phyloP scores from a whole-genome alignment of 1,140 invertebrate species.

The Bombus waltoni region DNA sequence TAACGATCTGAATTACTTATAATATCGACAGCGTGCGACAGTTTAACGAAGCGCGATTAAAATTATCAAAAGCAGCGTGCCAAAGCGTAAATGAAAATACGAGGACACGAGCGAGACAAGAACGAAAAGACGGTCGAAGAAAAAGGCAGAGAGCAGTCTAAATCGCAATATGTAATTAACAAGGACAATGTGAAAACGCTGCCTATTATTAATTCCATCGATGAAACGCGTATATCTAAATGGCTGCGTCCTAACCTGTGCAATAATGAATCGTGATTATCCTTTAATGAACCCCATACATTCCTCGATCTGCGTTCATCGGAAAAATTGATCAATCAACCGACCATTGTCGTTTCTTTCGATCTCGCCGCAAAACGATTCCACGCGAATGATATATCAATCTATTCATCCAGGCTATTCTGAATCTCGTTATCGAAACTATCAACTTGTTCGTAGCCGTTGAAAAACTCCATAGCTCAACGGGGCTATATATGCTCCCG shows the following conservation, averaged over 20 bases:
- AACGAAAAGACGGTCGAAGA: too few relatives aligned
- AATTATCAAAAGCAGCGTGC: slow-evolving; percentile 22
- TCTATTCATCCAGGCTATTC: neutral
- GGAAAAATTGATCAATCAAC: slow-evolving; percentile 25
- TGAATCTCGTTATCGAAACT: neutral
- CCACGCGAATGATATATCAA: too few relatives aligned
- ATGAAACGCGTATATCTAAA: slow-evolving; percentile 6
- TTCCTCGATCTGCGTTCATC: neutral
- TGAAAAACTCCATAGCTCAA: neutral
- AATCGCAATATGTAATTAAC: slow-evolving; percentile 38
- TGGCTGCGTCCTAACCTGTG: neutral
- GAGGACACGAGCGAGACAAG: neutral
- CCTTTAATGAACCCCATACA: slow-evolving; percentile 35
- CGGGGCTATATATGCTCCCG: neutral
- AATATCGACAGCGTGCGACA: slow-evolving; percentile 21
- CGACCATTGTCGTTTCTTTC: neutral
- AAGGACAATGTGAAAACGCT: slow-evolving; percentile 8
- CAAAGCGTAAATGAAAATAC: neutral
- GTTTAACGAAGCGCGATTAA: slow-evolving; percentile 43
- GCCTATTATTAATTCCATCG: slow-evolving; percentile 32
- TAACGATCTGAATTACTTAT: too few relatives aligned
- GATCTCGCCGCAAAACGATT: neutral
- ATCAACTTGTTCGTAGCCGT: slow-evolving; percentile 2
- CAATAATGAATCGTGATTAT: slow-evolving; percentile 37
- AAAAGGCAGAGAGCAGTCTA: neutral